These are phyloP conservation scores for Enteromius thamalakanensis DNA, from an alignment of 2,797 vertebrate species.

Conservation along the genomic window DNA sequence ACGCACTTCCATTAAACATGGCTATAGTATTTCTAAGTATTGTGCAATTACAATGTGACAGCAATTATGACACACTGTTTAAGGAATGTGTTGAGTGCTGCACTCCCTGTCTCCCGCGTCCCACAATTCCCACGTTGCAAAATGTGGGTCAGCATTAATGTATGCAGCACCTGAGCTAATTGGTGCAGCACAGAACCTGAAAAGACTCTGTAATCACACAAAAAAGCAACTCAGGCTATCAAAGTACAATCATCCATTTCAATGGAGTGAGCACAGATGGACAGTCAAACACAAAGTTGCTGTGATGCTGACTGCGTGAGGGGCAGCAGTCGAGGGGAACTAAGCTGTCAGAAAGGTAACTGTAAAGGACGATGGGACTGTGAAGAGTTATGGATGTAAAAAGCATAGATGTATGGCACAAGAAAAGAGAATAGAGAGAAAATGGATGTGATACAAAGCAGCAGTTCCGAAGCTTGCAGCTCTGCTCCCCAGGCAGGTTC, in stretches of 20 bases:
- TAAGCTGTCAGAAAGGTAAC: constrained; percentile 40
- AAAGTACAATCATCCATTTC: constrained; percentile 36
- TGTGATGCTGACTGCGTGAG: constrained; percentile 29
- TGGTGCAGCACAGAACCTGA: constrained; percentile 25
- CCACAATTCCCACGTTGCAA: constrained; percentile 30
- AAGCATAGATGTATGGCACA: constrained; percentile 11
- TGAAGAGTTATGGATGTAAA: constrained; percentile 53
- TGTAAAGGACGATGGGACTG: constrained; percentile 48
- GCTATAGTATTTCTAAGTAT: background rate
- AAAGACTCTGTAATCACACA: constrained; percentile 14
- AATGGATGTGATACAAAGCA: constrained; percentile 33
- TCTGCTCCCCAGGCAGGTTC: constrained; percentile 67
- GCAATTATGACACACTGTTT: constrained; percentile 24
- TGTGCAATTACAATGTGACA: background rate
- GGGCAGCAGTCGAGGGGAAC: constrained; percentile 18
- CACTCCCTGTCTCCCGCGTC: constrained; percentile 27
- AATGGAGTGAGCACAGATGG: constrained; percentile 28
- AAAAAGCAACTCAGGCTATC: constrained; percentile 6
- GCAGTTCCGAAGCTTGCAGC: constrained; percentile 57
- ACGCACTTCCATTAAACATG: background rate
- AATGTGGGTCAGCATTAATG: constrained; percentile 61
- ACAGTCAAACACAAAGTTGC: constrained; percentile 37
- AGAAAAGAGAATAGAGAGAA: constrained; percentile 22
- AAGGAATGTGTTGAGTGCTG: constrained; percentile 6
- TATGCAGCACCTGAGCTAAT: constrained; percentile 52